Base-by-base conservation (phyloP, 2,888 invertebrate genomes). In the Caradrina kadenii region DNA sequence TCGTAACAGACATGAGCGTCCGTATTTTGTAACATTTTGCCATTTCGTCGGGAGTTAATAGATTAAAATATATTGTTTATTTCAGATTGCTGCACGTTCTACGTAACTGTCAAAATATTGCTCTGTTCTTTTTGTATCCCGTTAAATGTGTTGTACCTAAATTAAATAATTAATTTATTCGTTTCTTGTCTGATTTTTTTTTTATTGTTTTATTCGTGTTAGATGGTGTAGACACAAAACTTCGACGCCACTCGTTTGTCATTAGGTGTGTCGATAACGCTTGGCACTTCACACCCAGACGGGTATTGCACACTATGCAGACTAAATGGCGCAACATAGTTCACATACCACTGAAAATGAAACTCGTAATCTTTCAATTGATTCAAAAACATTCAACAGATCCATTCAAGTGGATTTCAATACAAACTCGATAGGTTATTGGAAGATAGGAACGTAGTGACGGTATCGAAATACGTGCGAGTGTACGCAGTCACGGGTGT, bases 401-500 rank as follows among this genome's bases (percentile, higher is more conserved):
- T 67, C 62, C 66, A 72, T 76, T 79, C 69, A 80, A 79, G 80
- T 79, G 72, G 72, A 63, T 76, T 79, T 66, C 66, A 66, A 70
- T 74, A 67, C 65, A 67, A 67, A 73, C 61, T 42, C 59, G 70
- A 72, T 79, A 71, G 80, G 39, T 61, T 71, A 63, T 66, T 69
- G 56, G 55, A 54, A 63, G 76, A 70, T 59, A 49, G 54, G 49
- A 60, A 58, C 68, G 63, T 60, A 74, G 69, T 71, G 65, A 56
- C 75, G 69, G 81, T 78, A 81, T 82, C 76, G 55, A 70, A 76
- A 81, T 81, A 76, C 73, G 71, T 69, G 69, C 58, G 45, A 50
- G 76, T 63, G 66, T 73, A 75, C 79, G 79, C 89, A 90, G 89
- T 88, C 86, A 76, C 85, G 85, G 86, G 80, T 82, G 76, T 79